A percentile compares a stretch with the other conserved stretches of the same genome.
These are phyloP conservation scores for Onychostoma macrolepis DNA, from an alignment of 2,113 vertebrate species.

Conservation along the genomic window DNA sequence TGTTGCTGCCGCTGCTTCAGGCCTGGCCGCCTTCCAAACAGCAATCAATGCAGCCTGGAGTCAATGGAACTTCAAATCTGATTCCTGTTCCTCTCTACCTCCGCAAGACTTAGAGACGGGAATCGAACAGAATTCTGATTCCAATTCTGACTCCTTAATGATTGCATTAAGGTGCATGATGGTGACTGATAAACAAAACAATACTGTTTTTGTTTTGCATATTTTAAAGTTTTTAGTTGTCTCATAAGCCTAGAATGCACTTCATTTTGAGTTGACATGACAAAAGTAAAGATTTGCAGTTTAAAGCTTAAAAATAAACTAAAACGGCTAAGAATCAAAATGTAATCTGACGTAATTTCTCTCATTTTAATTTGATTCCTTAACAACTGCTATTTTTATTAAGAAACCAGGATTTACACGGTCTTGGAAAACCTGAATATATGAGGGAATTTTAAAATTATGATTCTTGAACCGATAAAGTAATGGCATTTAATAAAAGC, in stretches of 20 bases:
- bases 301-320: neutral
- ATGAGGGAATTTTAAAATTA: neutral
- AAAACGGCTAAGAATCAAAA: neutral
- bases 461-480: neutral
- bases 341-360: neutral
- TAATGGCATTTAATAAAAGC: neutral
- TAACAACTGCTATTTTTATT: neutral
- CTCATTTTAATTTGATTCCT: neutral
- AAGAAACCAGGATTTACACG: neutral
- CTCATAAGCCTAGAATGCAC: neutral
- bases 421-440: neutral
- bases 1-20: conserved; percentile 38
- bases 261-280: neutral
- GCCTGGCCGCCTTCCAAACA: conserved; percentile 74
- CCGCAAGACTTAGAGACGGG: neutral
- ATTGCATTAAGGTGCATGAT: neutral
- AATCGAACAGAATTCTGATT: neutral
- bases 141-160: neutral
- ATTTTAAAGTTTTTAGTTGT: neutral
- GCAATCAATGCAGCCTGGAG: conserved; percentile 78
- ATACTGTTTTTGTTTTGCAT: neutral
- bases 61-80: conserved; percentile 70
- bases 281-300: neutral
- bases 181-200: neutral
- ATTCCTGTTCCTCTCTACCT: conserved; percentile 67